Percentiles rank a stretch among this genome's conserved stretches.
Conservation (phyloP, 2,113 vertebrate species). For the Vidua chalybeata region DNA sequence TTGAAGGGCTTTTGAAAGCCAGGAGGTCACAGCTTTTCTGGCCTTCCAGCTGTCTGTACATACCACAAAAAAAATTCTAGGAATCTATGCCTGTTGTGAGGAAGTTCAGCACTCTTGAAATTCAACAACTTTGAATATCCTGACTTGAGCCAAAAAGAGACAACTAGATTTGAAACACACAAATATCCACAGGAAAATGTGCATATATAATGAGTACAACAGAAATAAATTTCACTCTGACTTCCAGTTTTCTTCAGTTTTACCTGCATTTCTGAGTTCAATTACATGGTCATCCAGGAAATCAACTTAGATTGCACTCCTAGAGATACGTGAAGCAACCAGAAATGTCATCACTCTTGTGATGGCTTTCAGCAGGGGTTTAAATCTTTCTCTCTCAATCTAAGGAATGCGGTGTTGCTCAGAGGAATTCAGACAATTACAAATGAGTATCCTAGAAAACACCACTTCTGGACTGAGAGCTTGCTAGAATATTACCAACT, state of each 20-base stretch:
- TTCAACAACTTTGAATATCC: background rate
- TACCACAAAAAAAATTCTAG: background rate
- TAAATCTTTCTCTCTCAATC: background rate
- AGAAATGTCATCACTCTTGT: background rate
- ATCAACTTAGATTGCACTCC: background rate
- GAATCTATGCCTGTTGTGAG: background rate
- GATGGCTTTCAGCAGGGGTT: constrained; percentile 19
- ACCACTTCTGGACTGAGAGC: background rate
- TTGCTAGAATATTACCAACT: background rate
- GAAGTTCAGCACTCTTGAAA: background rate
- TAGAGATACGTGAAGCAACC: background rate
- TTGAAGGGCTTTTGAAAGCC: background rate
- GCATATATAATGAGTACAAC: background rate
- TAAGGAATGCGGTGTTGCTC: background rate
- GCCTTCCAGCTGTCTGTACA: background rate
- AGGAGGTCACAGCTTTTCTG: background rate
- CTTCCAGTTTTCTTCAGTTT: background rate
- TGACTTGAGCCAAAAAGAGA: background rate
- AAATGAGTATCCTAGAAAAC: background rate
- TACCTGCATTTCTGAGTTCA: background rate
- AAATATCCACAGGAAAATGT: background rate
- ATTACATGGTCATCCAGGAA: background rate
- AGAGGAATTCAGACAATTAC: constrained; percentile 4
- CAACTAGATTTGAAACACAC: background rate
- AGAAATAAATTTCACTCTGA: background rate